Percentiles rank a stretch among this genome's conserved stretches.
Conservation (phyloP, 1,140 invertebrate species). For the Eumaeus atala region DNA sequence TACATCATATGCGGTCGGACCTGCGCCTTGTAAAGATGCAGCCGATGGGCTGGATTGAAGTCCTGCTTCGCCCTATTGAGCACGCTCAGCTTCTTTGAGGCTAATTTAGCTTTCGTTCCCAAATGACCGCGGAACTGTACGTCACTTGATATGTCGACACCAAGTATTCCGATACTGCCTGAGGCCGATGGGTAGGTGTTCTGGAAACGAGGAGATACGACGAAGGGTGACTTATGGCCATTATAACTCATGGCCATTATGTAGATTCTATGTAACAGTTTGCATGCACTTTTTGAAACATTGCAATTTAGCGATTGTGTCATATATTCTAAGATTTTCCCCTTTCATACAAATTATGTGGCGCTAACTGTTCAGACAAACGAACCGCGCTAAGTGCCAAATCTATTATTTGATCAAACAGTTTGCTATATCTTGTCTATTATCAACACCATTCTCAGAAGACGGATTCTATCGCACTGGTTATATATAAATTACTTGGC, state of each 20-base stretch:
- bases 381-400: constrained; percentile 13
- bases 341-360: constrained; percentile 1
- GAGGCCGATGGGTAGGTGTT: no score
- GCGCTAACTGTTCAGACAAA: not conserved
- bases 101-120: no score
- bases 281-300: not conserved
- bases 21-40: no score
- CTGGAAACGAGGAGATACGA: no score
- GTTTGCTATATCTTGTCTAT: constrained; percentile 8
- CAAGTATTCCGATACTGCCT: no score
- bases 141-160: no score
- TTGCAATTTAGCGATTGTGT: not conserved
- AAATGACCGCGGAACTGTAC: no score
- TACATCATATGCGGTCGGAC: no score
- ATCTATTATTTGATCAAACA: constrained; percentile 11
- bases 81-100: no score
- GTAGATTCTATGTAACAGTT: not conserved
- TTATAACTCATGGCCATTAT: not conserved
- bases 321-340: not conserved
- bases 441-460: constrained; percentile 14
- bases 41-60: no score
- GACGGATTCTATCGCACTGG: constrained; percentile 10
- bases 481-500: constrained; percentile 5
- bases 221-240: no score
- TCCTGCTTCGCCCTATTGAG: no score